phyloP scores from a whole-genome alignment of 2,888 invertebrate species.

The Diadegma fenestrale region DNA sequence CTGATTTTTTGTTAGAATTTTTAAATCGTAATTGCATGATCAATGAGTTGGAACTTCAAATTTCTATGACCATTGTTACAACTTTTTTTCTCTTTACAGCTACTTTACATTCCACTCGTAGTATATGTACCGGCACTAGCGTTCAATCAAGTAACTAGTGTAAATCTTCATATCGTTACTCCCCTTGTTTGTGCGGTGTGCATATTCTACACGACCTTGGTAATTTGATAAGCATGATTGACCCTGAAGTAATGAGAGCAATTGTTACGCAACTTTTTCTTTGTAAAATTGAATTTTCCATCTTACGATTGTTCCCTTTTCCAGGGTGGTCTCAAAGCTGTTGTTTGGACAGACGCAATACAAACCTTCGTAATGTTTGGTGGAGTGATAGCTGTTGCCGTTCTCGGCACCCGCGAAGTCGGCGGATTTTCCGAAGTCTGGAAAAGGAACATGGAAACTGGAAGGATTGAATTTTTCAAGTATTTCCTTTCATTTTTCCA shows the following conservation, averaged over 20 bases:
- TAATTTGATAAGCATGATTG: slow-evolving; percentile 85
- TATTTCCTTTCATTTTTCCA: slow-evolving; percentile 78
- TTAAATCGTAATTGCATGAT: too few species aligned
- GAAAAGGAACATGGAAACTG: slow-evolving; percentile 87
- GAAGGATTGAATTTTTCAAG: slow-evolving; percentile 91
- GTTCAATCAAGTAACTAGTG: slow-evolving; percentile 94
- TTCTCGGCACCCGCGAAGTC: slow-evolving; percentile 88
- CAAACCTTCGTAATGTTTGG: slow-evolving; percentile 91
- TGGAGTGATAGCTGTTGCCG: slow-evolving; percentile 88
- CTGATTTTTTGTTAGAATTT: too few species aligned
- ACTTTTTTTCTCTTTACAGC: slow-evolving; percentile 74
- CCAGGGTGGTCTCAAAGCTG: slow-evolving; percentile 92
- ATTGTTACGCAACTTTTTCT: neutral
- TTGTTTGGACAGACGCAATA: slow-evolving; percentile 93
- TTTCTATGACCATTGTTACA: neutral
- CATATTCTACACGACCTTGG: slow-evolving; percentile 96
- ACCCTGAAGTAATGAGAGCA: slow-evolving; percentile 21
- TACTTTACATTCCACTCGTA: slow-evolving; percentile 93
- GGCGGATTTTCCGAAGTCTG: slow-evolving; percentile 89
- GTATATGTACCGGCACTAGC: slow-evolving; percentile 95
- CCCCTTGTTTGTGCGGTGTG: slow-evolving; percentile 94
- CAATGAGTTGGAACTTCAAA: too few species aligned
- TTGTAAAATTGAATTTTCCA: too few species aligned
- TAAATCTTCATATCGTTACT: slow-evolving; percentile 92
- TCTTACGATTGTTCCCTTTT: slow-evolving; percentile 72